Evolutionary conservation across 2,888 invertebrate species (phyloP).

Genomic region (Blomia tropicalis): DNA sequence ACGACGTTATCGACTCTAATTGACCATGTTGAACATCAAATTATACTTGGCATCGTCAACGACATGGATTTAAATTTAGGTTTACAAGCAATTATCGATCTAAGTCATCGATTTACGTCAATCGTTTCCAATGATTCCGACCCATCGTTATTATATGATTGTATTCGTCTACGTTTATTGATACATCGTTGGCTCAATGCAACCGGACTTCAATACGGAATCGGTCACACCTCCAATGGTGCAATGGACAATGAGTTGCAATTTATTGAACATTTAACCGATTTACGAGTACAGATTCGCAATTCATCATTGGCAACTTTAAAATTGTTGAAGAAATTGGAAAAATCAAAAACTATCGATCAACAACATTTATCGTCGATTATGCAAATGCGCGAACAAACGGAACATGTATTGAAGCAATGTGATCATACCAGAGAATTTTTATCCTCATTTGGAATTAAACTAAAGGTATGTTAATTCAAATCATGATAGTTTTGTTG

Average conservation of each 20-base stretch:
- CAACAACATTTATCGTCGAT: background rate
- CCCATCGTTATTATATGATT: background rate
- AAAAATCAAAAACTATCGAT: background rate
- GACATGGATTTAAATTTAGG: conserved; percentile 24
- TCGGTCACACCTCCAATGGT: background rate
- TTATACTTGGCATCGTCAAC: conserved; percentile 19
- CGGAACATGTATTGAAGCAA: background rate
- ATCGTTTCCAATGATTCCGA: background rate
- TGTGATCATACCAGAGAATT: conserved; percentile 13
- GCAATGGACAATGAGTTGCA: background rate
- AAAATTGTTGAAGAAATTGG: background rate
- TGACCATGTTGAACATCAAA: conserved; percentile 17
- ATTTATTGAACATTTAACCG: conserved; percentile 4
- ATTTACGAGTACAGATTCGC: conserved; percentile 13
- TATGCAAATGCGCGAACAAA: background rate
- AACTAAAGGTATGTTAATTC: conserved; percentile 18
- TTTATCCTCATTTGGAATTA: conserved; percentile 13
- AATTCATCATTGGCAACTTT: background rate
- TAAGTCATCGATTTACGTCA: conserved; percentile 6
- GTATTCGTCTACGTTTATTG: background rate
- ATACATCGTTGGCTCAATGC: background rate
- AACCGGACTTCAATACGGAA: background rate
- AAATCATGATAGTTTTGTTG: too few relatives aligned
- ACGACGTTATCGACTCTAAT: conserved; percentile 7
- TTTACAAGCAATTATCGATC: conserved; percentile 11